Evolutionary conservation across 2,113 vertebrate species (phyloP), one percentile per base, ranked within the genome.

Genomic region (Ceyx cyanopectus): DNA sequence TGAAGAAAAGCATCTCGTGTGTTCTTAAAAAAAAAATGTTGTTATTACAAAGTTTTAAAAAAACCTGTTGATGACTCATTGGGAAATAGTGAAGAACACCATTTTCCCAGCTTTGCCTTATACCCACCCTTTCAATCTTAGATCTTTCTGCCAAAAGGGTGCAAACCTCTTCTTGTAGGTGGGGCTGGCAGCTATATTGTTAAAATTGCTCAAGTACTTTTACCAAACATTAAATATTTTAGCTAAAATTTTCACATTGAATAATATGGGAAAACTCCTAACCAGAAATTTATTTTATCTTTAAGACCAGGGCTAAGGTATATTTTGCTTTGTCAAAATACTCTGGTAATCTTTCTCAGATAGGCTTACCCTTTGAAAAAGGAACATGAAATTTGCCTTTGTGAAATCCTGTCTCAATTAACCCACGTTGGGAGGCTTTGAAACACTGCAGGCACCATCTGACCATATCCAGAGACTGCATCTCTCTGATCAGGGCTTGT

Each of bases 11-110:
- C 50, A 90, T 74, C 62, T 90, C 22, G 5, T 45, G 58, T 24
- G 18, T 73, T 82, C 23, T 75, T 77, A 46, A 89, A 95, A 86
- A 90, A 94, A 85, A 70, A n/a, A 2, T 21, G 9, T 58, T 79
- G 50, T 48, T 94, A 79, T 57, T 53, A 79, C 27, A 17, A 90
- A 94, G 62, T 79, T 96, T 92, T 75, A 27, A 62, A 96, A 95
- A 95, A 85, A 95, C 9, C 61, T 92, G 60, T 34, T 87, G 78
- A 86, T 61, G 61, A 87, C 32, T 83, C 29, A 51, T 40, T 61
- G 82, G 51, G 63, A 95, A 92, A 72, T 29, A 63, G 76, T 34
- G 81, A 93, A 89, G 72, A 90, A 50, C 10, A 24, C 34, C 3
- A 75, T 69, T 96, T 79, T 61, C 69, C 32, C 57, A 65, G 56